Percentiles rank a stretch among this genome's conserved stretches.
Conservation (phyloP, 2,888 invertebrate species). For the Automeris io region DNA sequence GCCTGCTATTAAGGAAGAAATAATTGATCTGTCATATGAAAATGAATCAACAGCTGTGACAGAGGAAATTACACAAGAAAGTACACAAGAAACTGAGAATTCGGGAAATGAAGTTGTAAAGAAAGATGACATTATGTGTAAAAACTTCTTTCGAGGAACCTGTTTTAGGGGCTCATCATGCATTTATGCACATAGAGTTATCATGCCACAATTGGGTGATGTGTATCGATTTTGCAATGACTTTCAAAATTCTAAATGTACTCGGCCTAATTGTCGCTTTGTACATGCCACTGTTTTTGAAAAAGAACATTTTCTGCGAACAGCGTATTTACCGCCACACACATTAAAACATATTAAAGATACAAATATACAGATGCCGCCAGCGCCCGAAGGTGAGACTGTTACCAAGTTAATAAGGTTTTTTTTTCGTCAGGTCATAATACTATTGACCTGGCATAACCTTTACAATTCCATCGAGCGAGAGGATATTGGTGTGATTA, state of each 20-base stretch:
- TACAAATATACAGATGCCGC: background rate
- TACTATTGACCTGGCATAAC: too few relatives aligned
- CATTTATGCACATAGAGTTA: background rate
- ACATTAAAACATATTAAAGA: conserved; percentile 9
- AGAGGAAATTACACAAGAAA: background rate
- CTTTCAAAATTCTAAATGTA: conserved; percentile 4
- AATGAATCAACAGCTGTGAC: background rate
- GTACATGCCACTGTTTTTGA: conserved; percentile 19
- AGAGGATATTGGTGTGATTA: too few relatives aligned
- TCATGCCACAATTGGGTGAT: background rate
- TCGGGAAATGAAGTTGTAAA: background rate
- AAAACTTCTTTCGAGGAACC: conserved; percentile 1
- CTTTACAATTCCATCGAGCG: too few relatives aligned
- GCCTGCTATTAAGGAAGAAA: background rate
- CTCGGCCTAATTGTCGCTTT: conserved; percentile 12
- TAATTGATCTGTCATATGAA: background rate
- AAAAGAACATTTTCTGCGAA: conserved; percentile 15
- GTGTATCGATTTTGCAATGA: conserved; percentile 4
- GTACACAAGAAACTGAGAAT: background rate
- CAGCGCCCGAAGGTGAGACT: background rate
- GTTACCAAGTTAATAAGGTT: too few relatives aligned
- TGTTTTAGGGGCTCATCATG: background rate
- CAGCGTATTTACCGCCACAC: conserved; percentile 12
- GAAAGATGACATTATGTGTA: conserved; percentile 1
- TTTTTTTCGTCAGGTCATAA: too few relatives aligned